Base-by-base conservation (phyloP, 2,888 invertebrate species). In the Eupithecia subfuscata region DNA sequence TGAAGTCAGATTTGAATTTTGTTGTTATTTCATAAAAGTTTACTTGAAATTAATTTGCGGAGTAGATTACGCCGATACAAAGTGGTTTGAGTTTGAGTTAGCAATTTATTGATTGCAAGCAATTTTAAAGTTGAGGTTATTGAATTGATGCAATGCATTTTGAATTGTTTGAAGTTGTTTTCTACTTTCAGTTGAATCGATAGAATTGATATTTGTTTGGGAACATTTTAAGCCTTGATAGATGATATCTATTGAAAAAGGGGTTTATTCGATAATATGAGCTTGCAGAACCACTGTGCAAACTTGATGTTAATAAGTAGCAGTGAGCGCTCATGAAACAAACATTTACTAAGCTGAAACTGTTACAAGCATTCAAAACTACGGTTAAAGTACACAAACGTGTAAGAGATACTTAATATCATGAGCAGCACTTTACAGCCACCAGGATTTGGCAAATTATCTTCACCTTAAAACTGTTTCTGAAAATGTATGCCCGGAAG, bases 391-490 rank as follows among this genome's bases (percentile, higher is more conserved):
- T 74, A 77, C 76, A 74, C 60, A 74, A 71, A 79, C 78, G 76
- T 79, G 77, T 80, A 78, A 78, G 74, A 80, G 75, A 76, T 76
- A 76, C 76, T 74, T 77, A 81, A 84, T 80, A 82, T 82, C 78
- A 83, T 81, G 77, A 84, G 77, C 79, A 85, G 84, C 80, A 82
- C 84, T 86, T 87, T 84, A 87, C 85, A 85, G 81, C 85, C 84
- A 89, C 88, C 85, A 83, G 84, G 87, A 90, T 89, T 88, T 88
- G 84, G 84, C 83, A 88, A 90, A 90, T 90, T 90, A 90, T 85
- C 86, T 86, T 85, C 86, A 86, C 88, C 87, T 88, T 88, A 87
- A 89, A 89, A 88, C 86, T 84, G 86, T 85, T 87, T 82, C 84
- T 82, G 84, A 88, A 86, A 90, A 89, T 88, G 85, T 89, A 87